Base-by-base conservation (phyloP, 2,888 invertebrate genomes). In the Andrena dorsata region DNA sequence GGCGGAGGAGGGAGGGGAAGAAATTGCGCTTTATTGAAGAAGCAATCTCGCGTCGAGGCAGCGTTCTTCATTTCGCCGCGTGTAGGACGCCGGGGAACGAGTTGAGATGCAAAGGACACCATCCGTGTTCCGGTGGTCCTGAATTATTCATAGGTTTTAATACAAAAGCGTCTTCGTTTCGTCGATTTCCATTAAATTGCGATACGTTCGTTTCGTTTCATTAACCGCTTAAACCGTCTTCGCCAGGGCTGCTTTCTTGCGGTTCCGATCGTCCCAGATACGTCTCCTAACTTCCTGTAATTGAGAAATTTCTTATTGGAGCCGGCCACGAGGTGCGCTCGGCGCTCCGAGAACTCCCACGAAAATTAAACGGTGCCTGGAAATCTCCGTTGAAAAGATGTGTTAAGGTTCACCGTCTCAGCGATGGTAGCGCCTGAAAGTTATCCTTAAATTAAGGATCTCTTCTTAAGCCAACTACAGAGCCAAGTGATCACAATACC, bases 91-190 rank as follows among this genome's bases (percentile, higher is more conserved):
- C 35, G 4, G 35, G 13, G 35, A 20, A 56, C 8, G 53, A 32
- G 70, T 78, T 77, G 66, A 76, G 61, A 86, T 83, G 76, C 84
- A 77, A 79, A 74, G 61, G 75, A 65, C 65, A 77, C 64, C 77
- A 20, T 26, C 56, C 58, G 35, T 70, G 56, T 47, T 58, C 35
- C 41, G n/a, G 5, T 20, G 35, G 26, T 7, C 47, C 30, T 87
- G 87, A 85, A 87, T 87, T 70, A 86, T 87, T 86, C 86, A 87
- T 87, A 28, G 65, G 51, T 61, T 77, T 79, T 82, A 86, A 73
- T 82, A 82, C 80, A 80, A 87, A 78, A 73, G 70, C 78, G 53
- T 35, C 58, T 76, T 75, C 73, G 77, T 76, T 85, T 83, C 63
- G 66, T 56, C 76, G 81, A 80, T 87, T 86, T 79, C 82, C 80